Evolutionary conservation across 2,797 vertebrate species (phyloP).

Genomic region (Chelidonichthys spinosus): DNA sequence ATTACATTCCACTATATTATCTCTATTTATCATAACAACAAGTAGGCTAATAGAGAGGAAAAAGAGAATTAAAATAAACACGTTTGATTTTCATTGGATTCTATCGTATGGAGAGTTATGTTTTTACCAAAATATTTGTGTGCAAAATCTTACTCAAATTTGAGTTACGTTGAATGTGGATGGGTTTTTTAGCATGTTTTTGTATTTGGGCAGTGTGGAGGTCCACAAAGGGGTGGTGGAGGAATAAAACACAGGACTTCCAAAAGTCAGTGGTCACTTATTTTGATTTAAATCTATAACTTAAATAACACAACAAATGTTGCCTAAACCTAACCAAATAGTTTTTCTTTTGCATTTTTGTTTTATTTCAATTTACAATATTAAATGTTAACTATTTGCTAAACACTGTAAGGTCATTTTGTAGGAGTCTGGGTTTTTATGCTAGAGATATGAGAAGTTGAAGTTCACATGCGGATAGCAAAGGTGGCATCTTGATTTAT

Average conservation of each 20-base stretch:
- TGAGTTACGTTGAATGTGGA: background rate
- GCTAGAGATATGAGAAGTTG: too few species aligned
- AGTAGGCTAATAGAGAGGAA: background rate
- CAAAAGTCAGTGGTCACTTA: background rate
- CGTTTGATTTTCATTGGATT: constrained; percentile 9
- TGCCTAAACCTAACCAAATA: background rate
- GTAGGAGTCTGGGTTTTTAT: too few species aligned
- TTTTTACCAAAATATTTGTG: constrained; percentile 10
- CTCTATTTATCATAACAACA: constrained; percentile 1
- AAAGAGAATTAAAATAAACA: background rate
- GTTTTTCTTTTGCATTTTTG: too few species aligned
- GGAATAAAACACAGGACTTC: too few species aligned
- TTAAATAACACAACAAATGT: background rate
- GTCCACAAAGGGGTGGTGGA: too few species aligned
- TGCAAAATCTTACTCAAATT: background rate
- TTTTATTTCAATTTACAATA: too few species aligned
- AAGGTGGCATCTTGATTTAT: background rate
- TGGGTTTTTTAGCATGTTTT: too few species aligned
- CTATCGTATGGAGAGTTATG: constrained; percentile 27
- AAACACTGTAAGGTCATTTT: too few species aligned
- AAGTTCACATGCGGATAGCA: background rate
- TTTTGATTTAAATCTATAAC: background rate
- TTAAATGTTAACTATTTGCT: too few species aligned
- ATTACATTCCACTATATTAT: too few species aligned
- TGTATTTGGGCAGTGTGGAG: too few species aligned